Evolutionary conservation across 2,888 invertebrate genomes (phyloP), one percentile per base, ranked within the genome.

Genomic region (Drosophila neutralis): DNA sequence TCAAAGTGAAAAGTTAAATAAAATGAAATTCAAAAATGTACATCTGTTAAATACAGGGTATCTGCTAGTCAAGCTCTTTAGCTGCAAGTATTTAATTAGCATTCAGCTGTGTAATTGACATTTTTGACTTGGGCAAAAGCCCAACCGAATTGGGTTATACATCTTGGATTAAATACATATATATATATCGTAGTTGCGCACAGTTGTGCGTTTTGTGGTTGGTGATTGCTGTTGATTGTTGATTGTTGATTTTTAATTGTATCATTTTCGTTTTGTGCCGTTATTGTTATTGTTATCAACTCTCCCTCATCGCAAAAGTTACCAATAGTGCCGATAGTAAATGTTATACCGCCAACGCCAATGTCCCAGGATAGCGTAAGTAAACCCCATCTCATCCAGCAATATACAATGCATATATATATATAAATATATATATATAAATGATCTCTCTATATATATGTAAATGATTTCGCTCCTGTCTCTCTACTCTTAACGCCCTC

Each of bases 291-390:
- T 76, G 53, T 72, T 64, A 71, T 56, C 78, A 65, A 78, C 69
- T 78, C 61, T 78, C 65, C 73, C 42, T 82, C 82, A 87, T 84
- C 87, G 84, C 76, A 73, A 81, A 82, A 90, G 82, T 89, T 90
- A 69, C 90, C 88, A 76, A 89, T 90, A 72, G 89, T 90, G 83
- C 90, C 90, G 81, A 88, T 90, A 80, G 87, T 90, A 69, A 82
- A 83, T 85, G 78, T 87, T 49, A 85, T 80, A 73, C 87, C 90
- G 79, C 80, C 90, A 78, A 80, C 86, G 76, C 83, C 87, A 80
- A 75, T 85, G 75, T 78, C 85, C 69, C 87, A 89, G 87, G 89
- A 88, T 73, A 83, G 83, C 76, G 87, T 88, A 88, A 88, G 87
- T 88, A 88, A 78, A 73, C 51, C 69, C 74, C 69, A 62, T 36